Evolutionary conservation across 2,888 invertebrate genomes (phyloP).

Genomic region (Molorchus minor): DNA sequence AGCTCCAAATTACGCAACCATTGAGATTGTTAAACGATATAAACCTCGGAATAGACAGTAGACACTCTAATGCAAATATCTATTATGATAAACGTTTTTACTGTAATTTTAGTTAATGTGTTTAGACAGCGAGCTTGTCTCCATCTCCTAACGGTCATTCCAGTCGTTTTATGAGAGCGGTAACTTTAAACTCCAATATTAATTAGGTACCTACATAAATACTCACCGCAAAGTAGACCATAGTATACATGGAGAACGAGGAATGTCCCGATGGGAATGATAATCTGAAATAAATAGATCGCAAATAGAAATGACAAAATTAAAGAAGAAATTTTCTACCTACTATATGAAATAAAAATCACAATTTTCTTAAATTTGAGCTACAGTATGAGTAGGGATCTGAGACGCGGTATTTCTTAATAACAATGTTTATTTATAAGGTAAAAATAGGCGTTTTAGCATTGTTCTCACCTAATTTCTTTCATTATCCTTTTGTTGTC

Average conservation of each 20-base stretch:
- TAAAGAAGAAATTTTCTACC: too few relatives aligned
- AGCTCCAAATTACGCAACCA: too few relatives aligned
- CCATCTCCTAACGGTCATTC: not conserved
- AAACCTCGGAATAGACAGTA: too few relatives aligned
- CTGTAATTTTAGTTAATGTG: not conserved
- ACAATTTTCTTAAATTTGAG: too few relatives aligned
- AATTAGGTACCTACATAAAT: conserved; percentile 19
- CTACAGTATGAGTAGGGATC: too few relatives aligned
- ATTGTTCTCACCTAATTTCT: conserved; percentile 74
- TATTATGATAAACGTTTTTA: not conserved
- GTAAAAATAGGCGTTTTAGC: conserved; percentile 3
- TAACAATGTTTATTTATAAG: too few relatives aligned
- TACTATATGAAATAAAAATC: too few relatives aligned
- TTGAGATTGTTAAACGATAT: too few relatives aligned
- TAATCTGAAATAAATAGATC: conserved; percentile 70
- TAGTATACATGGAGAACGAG: conserved; percentile 86
- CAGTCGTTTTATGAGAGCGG: not conserved
- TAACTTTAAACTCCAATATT: not conserved
- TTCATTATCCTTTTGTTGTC: conserved; percentile 68
- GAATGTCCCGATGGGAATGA: conserved; percentile 95
- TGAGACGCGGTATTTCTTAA: too few relatives aligned
- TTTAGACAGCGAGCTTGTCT: not conserved
- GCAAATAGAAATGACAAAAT: too few relatives aligned
- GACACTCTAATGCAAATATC: not conserved
- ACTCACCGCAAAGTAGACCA: conserved; percentile 87